Evolutionary conservation across 2,888 invertebrate species (phyloP), one percentile per base, ranked within the genome.

Genomic region (Hirtodrosophila histrioides): DNA sequence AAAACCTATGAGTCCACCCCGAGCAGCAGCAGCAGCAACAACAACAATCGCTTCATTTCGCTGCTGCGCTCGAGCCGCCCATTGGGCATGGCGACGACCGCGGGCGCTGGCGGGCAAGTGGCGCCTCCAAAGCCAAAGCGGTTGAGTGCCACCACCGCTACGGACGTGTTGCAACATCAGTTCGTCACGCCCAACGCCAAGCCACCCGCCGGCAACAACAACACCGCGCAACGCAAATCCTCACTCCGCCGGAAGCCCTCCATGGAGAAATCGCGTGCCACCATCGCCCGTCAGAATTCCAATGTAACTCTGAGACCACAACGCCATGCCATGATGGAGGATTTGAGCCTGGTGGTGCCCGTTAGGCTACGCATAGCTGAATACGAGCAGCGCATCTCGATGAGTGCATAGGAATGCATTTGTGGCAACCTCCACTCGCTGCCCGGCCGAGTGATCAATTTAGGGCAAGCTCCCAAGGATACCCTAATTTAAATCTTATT

Each of bases 251-350:
- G 90, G 49, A 89, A 85, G 35, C 76, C 85, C 6, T 90, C 90
- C 3, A 71, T 81, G 64, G 91, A 90, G 27, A 90, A 88, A 65
- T 78, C 82, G 7, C 75, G 86, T n/a, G 74, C 86, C 51, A 87
- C 78, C 17, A 89, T 86, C 60, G 48, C 75, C 3, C 75, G 86
- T 4, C 81, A 88, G 23, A 87, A 78, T 29, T 85, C 88, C 6
- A 82, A 71, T 62, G 67, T 41, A 33, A 36, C 79, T 2, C 40
- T 89, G 24, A 78, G 81, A 48, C 88, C 89, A 4, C 88, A 87
- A 61, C 87, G 89, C 51, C 90, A 90, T 31, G 56, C 80, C 44
- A 80, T 89, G 61, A 90, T 90, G 90, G 90, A 90, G 69, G 91
- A 90, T 65, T 72, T 90, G 44, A 89, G 88, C 46, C 69, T 90